Percentiles rank a stretch among this genome's conserved stretches.
phyloP scores from a whole-genome alignment of 2,888 invertebrate genomes.

The Poecilobothrus nobilitatus region DNA sequence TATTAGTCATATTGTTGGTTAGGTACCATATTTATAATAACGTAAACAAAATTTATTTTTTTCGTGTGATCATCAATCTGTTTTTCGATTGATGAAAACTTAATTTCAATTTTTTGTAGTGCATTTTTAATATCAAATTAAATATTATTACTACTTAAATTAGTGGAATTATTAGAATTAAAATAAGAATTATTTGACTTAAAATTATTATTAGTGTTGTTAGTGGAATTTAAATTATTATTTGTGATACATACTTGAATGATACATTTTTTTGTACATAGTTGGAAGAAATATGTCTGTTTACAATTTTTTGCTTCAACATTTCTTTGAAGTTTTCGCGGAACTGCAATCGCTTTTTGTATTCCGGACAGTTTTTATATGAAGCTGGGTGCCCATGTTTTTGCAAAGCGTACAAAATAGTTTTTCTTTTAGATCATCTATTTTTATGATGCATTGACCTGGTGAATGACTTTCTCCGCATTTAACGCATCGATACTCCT shows the following conservation, averaged over 20 bases:
- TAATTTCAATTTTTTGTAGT: too few species aligned
- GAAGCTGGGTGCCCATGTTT: slow-evolving; percentile 14
- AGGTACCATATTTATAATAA: too few species aligned
- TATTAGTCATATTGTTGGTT: too few species aligned
- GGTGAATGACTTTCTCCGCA: neutral
- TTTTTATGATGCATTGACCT: slow-evolving; percentile 7
- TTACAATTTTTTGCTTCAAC: neutral
- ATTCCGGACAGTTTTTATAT: slow-evolving; percentile 12
- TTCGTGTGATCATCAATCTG: too few species aligned
- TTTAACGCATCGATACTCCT: too few species aligned
- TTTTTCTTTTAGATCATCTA: neutral
- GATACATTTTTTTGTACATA: neutral
- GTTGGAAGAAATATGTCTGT: neutral
- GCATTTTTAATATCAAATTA: too few species aligned
- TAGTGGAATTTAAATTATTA: neutral
- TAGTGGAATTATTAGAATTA: too few species aligned
- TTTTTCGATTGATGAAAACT: too few species aligned
- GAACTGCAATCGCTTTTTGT: neutral
- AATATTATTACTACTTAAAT: too few species aligned
- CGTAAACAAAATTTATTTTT: too few species aligned
- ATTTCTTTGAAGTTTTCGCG: neutral
- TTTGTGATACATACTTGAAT: neutral
- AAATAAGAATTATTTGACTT: too few species aligned
- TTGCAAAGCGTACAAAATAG: slow-evolving; percentile 13
- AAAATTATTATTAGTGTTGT: too few species aligned